Percentiles rank a stretch among this genome's conserved stretches.
These are phyloP conservation scores for Indicator maculatus DNA, from an alignment of 2,113 vertebrate species.

Conservation along the genomic window DNA sequence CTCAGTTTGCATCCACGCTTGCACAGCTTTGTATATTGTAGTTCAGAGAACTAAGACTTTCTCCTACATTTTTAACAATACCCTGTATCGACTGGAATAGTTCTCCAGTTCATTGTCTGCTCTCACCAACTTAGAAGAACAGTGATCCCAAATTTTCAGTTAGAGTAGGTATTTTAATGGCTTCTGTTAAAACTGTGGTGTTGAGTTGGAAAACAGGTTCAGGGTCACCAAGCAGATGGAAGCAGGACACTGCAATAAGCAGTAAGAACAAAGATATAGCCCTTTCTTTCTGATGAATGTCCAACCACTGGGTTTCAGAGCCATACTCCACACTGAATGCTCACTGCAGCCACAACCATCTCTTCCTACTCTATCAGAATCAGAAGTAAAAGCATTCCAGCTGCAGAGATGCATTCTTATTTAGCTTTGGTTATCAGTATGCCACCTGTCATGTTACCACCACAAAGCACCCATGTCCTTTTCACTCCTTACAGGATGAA, in stretches of 20 bases:
- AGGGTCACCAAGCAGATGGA: neutral
- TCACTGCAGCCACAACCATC: neutral
- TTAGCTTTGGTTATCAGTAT: neutral
- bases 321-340: neutral
- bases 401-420: neutral
- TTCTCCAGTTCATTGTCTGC: fast-evolving
- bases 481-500: neutral
- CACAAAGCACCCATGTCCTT: neutral
- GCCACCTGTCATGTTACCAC: neutral
- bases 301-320: neutral
- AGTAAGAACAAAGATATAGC: neutral
- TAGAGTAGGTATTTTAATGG: neutral
- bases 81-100: neutral
- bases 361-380: neutral
- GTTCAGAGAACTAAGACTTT: neutral
- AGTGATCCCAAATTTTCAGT: neutral
- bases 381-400: neutral
- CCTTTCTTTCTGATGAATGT: neutral
- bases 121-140: neutral
- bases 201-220: neutral
- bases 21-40: neutral
- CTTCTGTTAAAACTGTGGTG: neutral
- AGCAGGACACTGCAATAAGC: neutral
- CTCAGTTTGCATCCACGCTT: neutral
- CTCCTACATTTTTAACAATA: neutral